phyloP scores from a whole-genome alignment of 2,113 vertebrate genomes.

The Gallinago jamesoni region DNA sequence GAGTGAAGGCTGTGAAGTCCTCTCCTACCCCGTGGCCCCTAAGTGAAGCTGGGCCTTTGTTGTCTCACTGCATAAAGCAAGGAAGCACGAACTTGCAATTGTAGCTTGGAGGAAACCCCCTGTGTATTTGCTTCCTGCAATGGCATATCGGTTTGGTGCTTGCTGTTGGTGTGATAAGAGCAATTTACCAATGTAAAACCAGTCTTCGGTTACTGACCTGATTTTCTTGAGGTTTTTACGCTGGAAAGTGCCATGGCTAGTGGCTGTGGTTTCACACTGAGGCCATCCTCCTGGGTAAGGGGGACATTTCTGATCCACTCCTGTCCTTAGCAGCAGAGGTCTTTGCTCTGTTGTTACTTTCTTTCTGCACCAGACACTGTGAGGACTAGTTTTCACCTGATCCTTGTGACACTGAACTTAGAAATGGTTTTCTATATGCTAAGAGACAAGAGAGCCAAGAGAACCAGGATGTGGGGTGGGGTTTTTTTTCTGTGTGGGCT shows the following conservation, averaged over 20 bases:
- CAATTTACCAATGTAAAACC: background rate
- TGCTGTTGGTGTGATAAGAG: background rate
- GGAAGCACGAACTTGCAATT: background rate
- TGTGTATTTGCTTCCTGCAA: background rate
- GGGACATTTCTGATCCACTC: background rate
- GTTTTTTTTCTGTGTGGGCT: background rate
- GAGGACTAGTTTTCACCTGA: background rate
- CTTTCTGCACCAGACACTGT: rapidly evolving
- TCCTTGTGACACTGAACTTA: background rate
- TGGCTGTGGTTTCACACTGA: background rate
- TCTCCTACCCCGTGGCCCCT: background rate
- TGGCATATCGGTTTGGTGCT: background rate
- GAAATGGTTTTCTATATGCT: background rate
- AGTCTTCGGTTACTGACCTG: background rate
- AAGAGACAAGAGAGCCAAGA: background rate
- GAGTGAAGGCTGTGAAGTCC: background rate
- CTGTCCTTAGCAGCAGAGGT: background rate
- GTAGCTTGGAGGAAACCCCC: background rate
- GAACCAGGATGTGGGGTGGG: background rate
- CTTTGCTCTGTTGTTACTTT: background rate
- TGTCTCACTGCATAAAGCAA: background rate
- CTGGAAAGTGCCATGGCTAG: background rate
- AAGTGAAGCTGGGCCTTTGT: background rate
- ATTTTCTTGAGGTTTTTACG: background rate
- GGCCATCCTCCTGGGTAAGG: background rate